These are phyloP conservation scores for Glossophaga mutica DNA, from an alignment of 2,797 vertebrate genomes.

Conservation along the genomic window DNA sequence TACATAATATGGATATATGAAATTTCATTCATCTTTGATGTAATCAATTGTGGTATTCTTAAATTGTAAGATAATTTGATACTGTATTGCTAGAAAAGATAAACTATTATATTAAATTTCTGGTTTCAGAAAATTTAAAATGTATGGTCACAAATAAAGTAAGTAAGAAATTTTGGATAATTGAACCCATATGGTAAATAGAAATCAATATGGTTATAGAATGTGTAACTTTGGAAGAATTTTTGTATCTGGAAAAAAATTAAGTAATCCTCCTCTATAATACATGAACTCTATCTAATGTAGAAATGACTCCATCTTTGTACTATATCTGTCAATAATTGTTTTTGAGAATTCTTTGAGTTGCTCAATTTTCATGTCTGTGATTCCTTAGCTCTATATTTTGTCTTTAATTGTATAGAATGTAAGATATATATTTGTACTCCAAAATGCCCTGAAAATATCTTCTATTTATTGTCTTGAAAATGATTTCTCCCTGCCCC, in stretches of 20 bases:
- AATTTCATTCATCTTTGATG: neutral
- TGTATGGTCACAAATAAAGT: neutral
- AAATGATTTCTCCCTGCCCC: neutral
- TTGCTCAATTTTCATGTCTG: neutral
- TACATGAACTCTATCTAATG: neutral
- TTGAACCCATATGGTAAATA: neutral
- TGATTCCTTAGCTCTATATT: neutral
- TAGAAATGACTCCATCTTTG: neutral
- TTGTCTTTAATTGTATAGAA: neutral
- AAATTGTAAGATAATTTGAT: neutral
- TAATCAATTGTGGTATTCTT: neutral
- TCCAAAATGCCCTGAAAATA: neutral
- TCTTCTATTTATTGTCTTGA: neutral
- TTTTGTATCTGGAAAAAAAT: neutral
- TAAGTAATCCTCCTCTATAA: neutral
- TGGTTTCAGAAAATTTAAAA: neutral
- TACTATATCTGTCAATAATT: neutral
- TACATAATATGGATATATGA: neutral
- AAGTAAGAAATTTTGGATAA: neutral
- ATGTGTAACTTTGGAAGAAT: neutral
- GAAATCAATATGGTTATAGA: neutral
- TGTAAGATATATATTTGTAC: neutral
- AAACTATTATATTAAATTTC: neutral
- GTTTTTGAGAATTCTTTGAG: neutral
- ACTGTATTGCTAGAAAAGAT: neutral